phyloP scores from a whole-genome alignment of 2,113 vertebrate genomes.

The Rana temporaria region DNA sequence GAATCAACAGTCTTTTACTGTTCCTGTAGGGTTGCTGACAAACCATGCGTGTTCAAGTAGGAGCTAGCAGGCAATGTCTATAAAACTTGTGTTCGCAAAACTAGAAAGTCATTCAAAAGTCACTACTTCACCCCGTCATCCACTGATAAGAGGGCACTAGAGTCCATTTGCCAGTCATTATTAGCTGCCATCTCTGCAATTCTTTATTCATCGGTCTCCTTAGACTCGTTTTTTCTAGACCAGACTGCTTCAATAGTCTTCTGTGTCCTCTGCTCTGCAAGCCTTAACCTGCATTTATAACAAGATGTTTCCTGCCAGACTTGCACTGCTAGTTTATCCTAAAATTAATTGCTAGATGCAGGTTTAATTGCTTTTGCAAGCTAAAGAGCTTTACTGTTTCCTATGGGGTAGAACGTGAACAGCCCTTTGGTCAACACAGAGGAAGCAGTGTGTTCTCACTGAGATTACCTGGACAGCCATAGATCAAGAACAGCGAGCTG shows the following conservation, averaged over 20 bases:
- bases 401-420: neutral
- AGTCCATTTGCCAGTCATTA: no score
- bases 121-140: no score
- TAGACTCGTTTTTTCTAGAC: no score
- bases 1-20: no score
- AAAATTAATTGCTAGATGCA: neutral
- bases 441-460: neutral
- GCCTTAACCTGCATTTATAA: conserved; percentile 10
- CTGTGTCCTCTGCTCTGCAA: neutral
- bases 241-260: neutral
- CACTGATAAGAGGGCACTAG: no score
- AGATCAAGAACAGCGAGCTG: neutral
- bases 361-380: neutral
- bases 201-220: neutral
- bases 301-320: conserved; percentile 8
- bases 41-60: no score
- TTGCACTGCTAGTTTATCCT: conserved; percentile 1
- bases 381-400: no score
- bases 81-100: no score
- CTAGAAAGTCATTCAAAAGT: no score
- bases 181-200: neutral
- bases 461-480: neutral
- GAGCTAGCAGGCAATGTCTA: no score
- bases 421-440: neutral
- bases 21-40: no score